phyloP scores from a whole-genome alignment of 2,113 vertebrate genomes.

The Tetraodon nigroviridis region DNA sequence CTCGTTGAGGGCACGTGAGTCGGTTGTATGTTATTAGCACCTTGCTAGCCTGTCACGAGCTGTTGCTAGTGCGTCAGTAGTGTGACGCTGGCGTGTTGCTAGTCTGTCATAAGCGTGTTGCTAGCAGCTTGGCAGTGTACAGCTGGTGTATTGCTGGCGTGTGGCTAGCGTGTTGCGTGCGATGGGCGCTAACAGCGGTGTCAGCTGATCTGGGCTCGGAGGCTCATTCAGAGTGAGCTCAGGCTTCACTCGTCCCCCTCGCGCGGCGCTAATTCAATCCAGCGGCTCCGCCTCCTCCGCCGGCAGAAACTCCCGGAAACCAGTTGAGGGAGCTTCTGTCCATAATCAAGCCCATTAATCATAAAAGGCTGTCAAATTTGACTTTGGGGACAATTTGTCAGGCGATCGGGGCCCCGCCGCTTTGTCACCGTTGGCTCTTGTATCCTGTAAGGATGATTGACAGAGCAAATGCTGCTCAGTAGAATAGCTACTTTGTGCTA shows the following conservation, averaged over 20 bases:
- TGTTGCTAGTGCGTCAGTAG: too few species aligned
- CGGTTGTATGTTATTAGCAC: too few species aligned
- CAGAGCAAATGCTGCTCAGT: conserved; percentile 69
- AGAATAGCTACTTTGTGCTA: conserved; percentile 78
- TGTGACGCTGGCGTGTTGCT: too few species aligned
- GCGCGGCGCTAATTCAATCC: conserved; percentile 69
- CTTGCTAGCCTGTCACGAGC: too few species aligned
- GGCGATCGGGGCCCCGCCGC: conserved; percentile 63
- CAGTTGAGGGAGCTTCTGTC: conserved; percentile 70
- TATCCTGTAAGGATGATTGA: conserved; percentile 78
- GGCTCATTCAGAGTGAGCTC: conserved; percentile 44
- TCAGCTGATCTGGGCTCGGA: too few species aligned
- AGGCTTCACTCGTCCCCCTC: conserved; percentile 47
- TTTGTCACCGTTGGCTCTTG: conserved; percentile 71
- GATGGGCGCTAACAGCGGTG: conserved; percentile 1
- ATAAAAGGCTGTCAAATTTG: conserved; percentile 81
- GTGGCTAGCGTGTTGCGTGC: background rate
- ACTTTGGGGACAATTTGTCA: conserved; percentile 85
- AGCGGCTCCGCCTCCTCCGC: conserved; percentile 8
- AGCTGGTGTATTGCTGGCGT: too few species aligned
- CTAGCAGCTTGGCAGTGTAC: too few species aligned
- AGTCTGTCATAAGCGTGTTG: too few species aligned
- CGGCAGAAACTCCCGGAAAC: conserved; percentile 68
- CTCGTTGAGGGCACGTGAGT: too few species aligned
- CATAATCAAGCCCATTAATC: conserved; percentile 82